Evolutionary conservation across 2,113 vertebrate genomes (phyloP).

Genomic region (Ptychochromis oligacanthus): DNA sequence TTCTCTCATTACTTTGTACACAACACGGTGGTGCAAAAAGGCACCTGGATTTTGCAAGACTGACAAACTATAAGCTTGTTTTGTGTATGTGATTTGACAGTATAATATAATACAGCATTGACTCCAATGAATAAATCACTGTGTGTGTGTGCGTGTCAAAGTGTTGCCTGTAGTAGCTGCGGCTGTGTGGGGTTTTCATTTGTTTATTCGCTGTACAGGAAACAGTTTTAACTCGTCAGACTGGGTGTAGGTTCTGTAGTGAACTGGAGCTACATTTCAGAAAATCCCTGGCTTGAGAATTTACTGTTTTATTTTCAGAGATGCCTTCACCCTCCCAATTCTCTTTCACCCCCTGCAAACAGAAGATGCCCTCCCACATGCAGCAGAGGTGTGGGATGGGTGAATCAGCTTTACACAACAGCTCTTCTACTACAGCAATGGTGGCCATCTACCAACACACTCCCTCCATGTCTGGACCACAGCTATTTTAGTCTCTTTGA

Average conservation of each 20-base stretch:
- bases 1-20: neutral
- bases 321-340: conserved; percentile 1
- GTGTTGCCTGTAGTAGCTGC: neutral
- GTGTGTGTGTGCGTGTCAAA: neutral
- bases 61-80: neutral
- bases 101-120: conserved; percentile 32
- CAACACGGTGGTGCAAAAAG: neutral
- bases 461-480: conserved; percentile 49
- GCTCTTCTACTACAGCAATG: conserved; percentile 38
- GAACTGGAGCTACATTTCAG: conserved; percentile 2
- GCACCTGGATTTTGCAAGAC: neutral
- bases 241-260: conserved; percentile 9
- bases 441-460: conserved; percentile 17
- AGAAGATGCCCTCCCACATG: conserved; percentile 33
- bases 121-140: conserved; percentile 43
- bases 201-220: neutral
- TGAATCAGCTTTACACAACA: conserved; percentile 68
- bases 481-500: conserved; percentile 44
- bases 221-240: neutral
- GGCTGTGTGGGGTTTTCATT: neutral
- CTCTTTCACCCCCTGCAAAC: neutral
- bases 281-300: conserved; percentile 14
- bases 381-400: conserved; percentile 50
- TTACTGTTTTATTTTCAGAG: conserved; percentile 14
- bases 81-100: conserved; percentile 10